Conservation (phyloP, 2,113 vertebrate species). For the Xyliphius kryptos region DNA sequence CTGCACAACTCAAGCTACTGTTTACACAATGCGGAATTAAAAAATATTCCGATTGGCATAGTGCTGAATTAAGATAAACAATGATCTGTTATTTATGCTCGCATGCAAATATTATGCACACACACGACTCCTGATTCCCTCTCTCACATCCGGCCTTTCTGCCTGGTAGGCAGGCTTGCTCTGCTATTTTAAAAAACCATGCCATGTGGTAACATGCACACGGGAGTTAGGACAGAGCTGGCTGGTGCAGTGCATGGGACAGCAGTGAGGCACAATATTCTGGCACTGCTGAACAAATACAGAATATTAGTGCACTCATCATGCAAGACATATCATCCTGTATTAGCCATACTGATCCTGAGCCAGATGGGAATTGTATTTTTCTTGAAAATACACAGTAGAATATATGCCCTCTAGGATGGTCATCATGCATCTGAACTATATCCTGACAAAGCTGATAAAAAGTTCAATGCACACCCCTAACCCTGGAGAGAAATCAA, state of each 20-base stretch:
- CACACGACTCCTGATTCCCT: constrained; percentile 15
- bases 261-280: constrained; percentile 17
- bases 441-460: neutral
- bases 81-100: constrained; percentile 34
- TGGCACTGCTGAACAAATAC: constrained; percentile 48
- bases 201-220: constrained; percentile 55
- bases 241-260: constrained; percentile 27
- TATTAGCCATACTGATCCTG: constrained; percentile 26
- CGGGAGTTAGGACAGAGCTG: constrained; percentile 10
- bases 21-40: neutral
- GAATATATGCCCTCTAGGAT: neutral
- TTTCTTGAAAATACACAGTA: neutral
- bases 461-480: constrained; percentile 26
- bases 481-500: constrained; percentile 39
- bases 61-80: constrained; percentile 25
- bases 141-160: constrained; percentile 18
- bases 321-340: constrained; percentile 35
- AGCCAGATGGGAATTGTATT: constrained; percentile 2
- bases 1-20: neutral
- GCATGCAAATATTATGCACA: constrained; percentile 24
- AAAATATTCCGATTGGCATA: neutral
- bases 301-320: constrained; percentile 4
- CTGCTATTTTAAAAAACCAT: constrained; percentile 59
- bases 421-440: neutral
- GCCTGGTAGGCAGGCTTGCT: constrained; percentile 49